Percentiles rank a stretch among this genome's conserved stretches.
Evolutionary conservation across 2,888 invertebrate genomes (phyloP).

Genomic region (Harpagoxenus sublaevis): DNA sequence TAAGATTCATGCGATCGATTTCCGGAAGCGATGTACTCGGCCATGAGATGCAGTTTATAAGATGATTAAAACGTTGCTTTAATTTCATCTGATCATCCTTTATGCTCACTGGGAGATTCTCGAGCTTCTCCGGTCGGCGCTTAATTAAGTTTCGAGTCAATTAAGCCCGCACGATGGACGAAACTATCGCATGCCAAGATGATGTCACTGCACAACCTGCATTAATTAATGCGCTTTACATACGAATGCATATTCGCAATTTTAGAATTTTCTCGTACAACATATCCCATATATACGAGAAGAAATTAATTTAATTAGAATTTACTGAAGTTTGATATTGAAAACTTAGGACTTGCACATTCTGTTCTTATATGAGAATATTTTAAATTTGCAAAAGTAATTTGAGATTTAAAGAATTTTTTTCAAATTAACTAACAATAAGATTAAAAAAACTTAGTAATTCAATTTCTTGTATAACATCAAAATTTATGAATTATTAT

Average conservation of each 20-base stretch:
- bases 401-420: not conserved
- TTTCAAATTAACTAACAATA: not conserved
- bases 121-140: not conserved
- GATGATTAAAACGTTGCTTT: constrained; percentile 30
- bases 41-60: constrained; percentile 8
- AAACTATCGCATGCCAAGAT: constrained; percentile 1
- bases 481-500: not conserved
- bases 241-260: not conserved
- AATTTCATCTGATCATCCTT: constrained; percentile 31
- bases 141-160: constrained; percentile 41
- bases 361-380: not conserved
- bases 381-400: not conserved
- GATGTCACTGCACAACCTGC: not conserved
- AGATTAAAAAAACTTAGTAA: not conserved
- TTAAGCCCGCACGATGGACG: constrained; percentile 9
- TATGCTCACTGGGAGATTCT: not conserved
- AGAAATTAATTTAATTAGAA: constrained; percentile 4
- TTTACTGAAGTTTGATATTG: not conserved
- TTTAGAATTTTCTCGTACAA: not conserved
- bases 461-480: not conserved
- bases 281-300: not conserved
- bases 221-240: constrained; percentile 15
- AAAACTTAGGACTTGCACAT: not conserved
- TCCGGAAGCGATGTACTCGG: constrained; percentile 2
- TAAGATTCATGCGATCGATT: constrained; percentile 16